phyloP scores from a whole-genome alignment of 2,888 invertebrate genomes.

The Pterostichus niger region DNA sequence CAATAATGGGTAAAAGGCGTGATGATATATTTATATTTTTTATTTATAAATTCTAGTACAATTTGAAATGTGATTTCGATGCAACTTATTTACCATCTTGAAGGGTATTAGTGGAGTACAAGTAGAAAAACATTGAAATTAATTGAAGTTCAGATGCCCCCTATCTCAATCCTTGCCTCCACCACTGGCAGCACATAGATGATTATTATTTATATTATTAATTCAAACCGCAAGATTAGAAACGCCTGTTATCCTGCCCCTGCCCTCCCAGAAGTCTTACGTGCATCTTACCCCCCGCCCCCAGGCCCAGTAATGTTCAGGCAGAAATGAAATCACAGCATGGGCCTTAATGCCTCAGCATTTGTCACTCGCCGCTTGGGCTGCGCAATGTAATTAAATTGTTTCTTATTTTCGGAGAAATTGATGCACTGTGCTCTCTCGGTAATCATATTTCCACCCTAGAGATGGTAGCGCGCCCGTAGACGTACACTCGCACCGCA shows the following conservation, averaged over 20 bases:
- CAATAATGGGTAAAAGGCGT: too few species aligned
- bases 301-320: constrained; percentile 43
- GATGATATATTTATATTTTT: too few species aligned
- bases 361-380: constrained; percentile 61
- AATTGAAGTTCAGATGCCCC: too few species aligned
- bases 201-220: constrained; percentile 67
- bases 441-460: constrained; percentile 37
- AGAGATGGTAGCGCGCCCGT: neutral
- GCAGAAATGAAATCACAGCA: constrained; percentile 66
- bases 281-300: constrained; percentile 29
- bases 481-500: neutral
- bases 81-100: too few species aligned
- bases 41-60: too few species aligned
- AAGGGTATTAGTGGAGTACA: too few species aligned
- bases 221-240: constrained; percentile 65
- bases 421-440: constrained; percentile 56
- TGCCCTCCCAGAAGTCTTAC: neutral
- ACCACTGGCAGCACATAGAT: constrained; percentile 21
- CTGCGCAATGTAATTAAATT: constrained; percentile 61
- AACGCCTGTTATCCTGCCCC: constrained; percentile 21
- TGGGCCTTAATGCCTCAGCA: constrained; percentile 61
- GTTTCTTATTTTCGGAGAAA: constrained; percentile 63
- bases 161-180: neutral
- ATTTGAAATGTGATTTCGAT: too few species aligned
- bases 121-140: too few species aligned